Conservation (phyloP, 2,888 invertebrate genomes). For the Scaptomyza polygonia region DNA sequence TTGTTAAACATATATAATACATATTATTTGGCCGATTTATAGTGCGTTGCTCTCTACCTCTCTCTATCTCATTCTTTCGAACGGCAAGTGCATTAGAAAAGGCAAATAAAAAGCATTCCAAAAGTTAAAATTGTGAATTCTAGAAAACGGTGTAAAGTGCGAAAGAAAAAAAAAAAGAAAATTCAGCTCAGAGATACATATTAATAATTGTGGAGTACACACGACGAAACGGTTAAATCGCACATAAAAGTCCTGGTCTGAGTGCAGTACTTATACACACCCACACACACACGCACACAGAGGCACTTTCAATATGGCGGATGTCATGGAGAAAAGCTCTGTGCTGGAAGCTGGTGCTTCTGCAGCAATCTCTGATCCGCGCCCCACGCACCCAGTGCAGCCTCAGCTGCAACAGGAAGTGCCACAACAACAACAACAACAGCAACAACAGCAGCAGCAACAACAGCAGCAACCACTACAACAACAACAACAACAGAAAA, state of each 20-base stretch:
- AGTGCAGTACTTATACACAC: slow-evolving; percentile 57
- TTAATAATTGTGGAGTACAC: slow-evolving; percentile 48
- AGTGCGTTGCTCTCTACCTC: slow-evolving; percentile 30
- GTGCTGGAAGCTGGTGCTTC: slow-evolving; percentile 77
- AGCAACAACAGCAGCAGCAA: slow-evolving; percentile 45
- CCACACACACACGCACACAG: slow-evolving; percentile 32
- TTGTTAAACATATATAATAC: slow-evolving; percentile 34
- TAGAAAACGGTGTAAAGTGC: slow-evolving; percentile 31
- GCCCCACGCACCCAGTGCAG: slow-evolving; percentile 47
- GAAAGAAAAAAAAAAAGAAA: slow-evolving; percentile 27
- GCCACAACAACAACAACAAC: slow-evolving; percentile 48
- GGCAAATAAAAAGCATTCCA: slow-evolving; percentile 56
- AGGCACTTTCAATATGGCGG: slow-evolving; percentile 80
- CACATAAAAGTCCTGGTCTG: slow-evolving; percentile 59
- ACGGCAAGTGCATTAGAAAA: slow-evolving; percentile 34
- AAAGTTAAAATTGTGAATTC: slow-evolving; percentile 42
- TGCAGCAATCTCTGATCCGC: slow-evolving; percentile 61
- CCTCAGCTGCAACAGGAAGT: slow-evolving; percentile 55
- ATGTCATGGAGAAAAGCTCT: slow-evolving; percentile 83
- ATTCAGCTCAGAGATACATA: slow-evolving; percentile 26
- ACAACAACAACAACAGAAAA: slow-evolving; percentile 53
- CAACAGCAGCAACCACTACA: slow-evolving; percentile 54
- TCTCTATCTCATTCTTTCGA: neutral
- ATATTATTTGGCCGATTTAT: slow-evolving; percentile 37
- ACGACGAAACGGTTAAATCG: slow-evolving; percentile 59